A percentile compares a stretch with the other conserved stretches of the same genome.
phyloP scores from a whole-genome alignment of 1,140 invertebrate species.

The Drosophila prosaltans region DNA sequence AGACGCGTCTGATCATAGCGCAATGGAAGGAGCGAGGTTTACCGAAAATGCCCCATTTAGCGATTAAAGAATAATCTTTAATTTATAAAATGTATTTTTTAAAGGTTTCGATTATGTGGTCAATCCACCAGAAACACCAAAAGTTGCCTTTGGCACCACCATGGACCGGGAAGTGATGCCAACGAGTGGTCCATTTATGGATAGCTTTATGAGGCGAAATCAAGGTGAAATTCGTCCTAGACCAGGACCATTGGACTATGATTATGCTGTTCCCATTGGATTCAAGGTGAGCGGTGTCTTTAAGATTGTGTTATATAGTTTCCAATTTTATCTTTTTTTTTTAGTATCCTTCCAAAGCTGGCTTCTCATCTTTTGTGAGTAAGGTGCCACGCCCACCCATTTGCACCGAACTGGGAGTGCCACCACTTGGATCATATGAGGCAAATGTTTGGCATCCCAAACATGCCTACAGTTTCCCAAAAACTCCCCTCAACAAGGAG shows the following conservation, averaged over 20 bases:
- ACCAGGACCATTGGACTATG: slow-evolving; percentile 58
- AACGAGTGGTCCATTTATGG: slow-evolving; percentile 28
- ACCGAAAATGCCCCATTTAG: not conserved
- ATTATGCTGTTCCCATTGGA: slow-evolving; percentile 33
- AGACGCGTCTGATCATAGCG: slow-evolving; percentile 56
- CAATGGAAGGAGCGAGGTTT: slow-evolving; percentile 49
- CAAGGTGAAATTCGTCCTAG: slow-evolving; percentile 13
- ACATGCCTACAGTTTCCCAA: slow-evolving; percentile 48
- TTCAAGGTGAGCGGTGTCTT: slow-evolving; percentile 42
- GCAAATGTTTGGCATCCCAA: slow-evolving; percentile 18
- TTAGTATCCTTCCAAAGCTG: slow-evolving; percentile 68
- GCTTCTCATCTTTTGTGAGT: slow-evolving; percentile 67
- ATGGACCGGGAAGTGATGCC: slow-evolving; percentile 59
- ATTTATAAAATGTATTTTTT: not conserved
- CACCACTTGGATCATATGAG: slow-evolving; percentile 63
- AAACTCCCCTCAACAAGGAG: not conserved
- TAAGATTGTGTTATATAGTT: not conserved
- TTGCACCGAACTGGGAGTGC: slow-evolving; percentile 24
- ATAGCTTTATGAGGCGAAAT: slow-evolving; percentile 45
- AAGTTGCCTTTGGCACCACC: slow-evolving; percentile 62
- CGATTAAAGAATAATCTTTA: not conserved
- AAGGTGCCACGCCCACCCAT: slow-evolving; percentile 59
- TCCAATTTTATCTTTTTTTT: not conserved
- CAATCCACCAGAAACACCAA: slow-evolving; percentile 60
- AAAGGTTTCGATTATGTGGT: slow-evolving; percentile 78